A percentile compares a stretch with the other conserved stretches of the same genome.
These are phyloP conservation scores for Caenorhabditis wallacei DNA, from an alignment of 2,888 invertebrate species.

Conservation along the genomic window DNA sequence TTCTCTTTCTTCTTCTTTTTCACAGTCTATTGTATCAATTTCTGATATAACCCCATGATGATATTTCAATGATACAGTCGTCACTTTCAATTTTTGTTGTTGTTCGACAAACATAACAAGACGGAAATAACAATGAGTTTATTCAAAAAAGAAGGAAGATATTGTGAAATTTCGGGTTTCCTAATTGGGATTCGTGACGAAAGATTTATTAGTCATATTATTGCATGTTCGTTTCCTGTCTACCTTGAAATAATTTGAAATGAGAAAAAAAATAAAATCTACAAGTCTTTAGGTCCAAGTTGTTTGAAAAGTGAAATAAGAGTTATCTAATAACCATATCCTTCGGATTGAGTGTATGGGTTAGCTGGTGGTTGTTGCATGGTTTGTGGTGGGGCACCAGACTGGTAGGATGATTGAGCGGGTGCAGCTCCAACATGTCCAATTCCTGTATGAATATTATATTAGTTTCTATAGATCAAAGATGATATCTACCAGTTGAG, in stretches of 20 bases:
- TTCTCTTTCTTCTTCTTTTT: slow-evolving; percentile 19
- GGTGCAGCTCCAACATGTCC: slow-evolving; percentile 59
- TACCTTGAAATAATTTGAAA: slow-evolving; percentile 32
- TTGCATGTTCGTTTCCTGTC: slow-evolving; percentile 47
- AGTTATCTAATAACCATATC: slow-evolving; percentile 69
- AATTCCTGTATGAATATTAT: no score
- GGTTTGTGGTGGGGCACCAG: slow-evolving; percentile 65
- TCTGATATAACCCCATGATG: slow-evolving; percentile 30
- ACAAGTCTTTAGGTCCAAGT: slow-evolving; percentile 21
- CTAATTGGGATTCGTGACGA: slow-evolving; percentile 3
- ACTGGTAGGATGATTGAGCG: slow-evolving; percentile 60
- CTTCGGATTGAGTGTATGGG: slow-evolving; percentile 70
- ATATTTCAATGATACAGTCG: slow-evolving; percentile 29
- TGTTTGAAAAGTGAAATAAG: not conserved
- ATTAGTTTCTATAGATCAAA: no score
- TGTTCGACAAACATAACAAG: slow-evolving; percentile 49
- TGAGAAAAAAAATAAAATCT: slow-evolving; percentile 19
- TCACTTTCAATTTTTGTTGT: slow-evolving; percentile 25
- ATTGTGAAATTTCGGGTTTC: slow-evolving; percentile 13
- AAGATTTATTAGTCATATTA: slow-evolving; percentile 27
- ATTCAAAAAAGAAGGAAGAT: slow-evolving; percentile 11
- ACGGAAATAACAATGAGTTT: slow-evolving; percentile 40
- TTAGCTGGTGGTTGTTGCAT: slow-evolving; percentile 69
- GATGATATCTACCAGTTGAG: slow-evolving; percentile 72
- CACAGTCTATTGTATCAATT: slow-evolving; percentile 36